Conservation (phyloP, 92 coral and sea anemone species). For the Meandrina meandrites region DNA sequence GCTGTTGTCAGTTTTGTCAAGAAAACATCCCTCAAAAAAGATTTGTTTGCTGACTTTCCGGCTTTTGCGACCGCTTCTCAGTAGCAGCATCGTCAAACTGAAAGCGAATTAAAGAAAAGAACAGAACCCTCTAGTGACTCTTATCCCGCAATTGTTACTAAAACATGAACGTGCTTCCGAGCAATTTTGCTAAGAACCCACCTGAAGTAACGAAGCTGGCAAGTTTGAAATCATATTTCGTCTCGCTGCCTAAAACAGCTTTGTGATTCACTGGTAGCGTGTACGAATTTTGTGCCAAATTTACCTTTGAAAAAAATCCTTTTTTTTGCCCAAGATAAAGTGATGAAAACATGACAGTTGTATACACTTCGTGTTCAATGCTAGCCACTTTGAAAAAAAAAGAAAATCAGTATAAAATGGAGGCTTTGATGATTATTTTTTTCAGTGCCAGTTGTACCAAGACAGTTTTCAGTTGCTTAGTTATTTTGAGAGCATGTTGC, state of each 20-base stretch:
- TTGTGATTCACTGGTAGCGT: background rate
- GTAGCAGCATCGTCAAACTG: background rate
- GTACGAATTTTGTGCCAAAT: background rate
- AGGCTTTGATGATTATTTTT: background rate
- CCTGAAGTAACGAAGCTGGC: background rate
- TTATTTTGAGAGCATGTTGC: conserved; percentile 10
- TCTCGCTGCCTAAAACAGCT: background rate
- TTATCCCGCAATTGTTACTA: background rate
- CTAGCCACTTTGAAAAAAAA: conserved; percentile 3
- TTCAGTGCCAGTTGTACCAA: background rate
- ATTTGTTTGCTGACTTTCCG: background rate
- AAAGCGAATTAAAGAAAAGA: background rate
- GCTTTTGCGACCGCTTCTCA: background rate
- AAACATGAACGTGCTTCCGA: background rate
- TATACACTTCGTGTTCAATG: background rate
- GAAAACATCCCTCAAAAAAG: background rate
- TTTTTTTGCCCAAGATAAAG: background rate
- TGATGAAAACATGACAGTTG: background rate
- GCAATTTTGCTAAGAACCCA: background rate
- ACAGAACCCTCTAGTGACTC: background rate
- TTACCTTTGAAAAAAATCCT: background rate
- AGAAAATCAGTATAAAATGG: conserved; percentile 13
- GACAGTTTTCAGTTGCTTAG: conserved; percentile 6
- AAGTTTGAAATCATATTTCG: background rate
- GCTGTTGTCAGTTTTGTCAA: background rate